phyloP scores from a whole-genome alignment of 2,797 vertebrate species.

The Pangasius macronema region DNA sequence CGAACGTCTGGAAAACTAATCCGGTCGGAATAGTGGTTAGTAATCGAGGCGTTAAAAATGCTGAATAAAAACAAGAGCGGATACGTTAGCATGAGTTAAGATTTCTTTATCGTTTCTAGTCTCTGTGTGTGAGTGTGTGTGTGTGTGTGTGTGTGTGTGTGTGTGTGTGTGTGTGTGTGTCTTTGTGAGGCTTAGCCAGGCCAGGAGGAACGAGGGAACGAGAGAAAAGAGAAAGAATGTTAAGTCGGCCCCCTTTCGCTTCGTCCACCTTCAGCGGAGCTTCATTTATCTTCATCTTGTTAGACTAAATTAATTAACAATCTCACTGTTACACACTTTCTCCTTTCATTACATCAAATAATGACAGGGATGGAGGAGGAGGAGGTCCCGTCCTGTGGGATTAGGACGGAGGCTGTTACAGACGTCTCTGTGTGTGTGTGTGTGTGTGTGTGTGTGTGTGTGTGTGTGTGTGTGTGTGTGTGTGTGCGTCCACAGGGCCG shows the following conservation, averaged over 20 bases:
- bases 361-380: conserved; percentile 83
- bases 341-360: conserved; percentile 99
- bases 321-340: conserved; percentile 96
- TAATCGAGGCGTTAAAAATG: not conserved
- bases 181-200: conserved; percentile 67
- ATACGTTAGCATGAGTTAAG: not conserved
- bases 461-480: conserved; percentile 49
- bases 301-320: conserved; percentile 99
- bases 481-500: conserved; percentile 4
- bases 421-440: conserved; percentile 57
- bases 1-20: not conserved
- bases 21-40: not conserved
- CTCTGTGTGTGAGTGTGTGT: not conserved
- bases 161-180: conserved; percentile 51
- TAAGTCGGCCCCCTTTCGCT: conserved; percentile 87
- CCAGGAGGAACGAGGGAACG: conserved; percentile 54
- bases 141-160: conserved; percentile 67
- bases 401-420: conserved; percentile 68
- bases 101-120: not conserved
- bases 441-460: conserved; percentile 43
- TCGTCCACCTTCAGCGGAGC: conserved; percentile 87
- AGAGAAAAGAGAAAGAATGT: conserved; percentile 71
- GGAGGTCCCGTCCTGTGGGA: conserved; percentile 74
- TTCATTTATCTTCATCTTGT: conserved; percentile 99
- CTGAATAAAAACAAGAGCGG: not conserved